These are phyloP conservation scores for Neogale vison DNA, from an alignment of 2,113 vertebrate species.

Conservation along the genomic window DNA sequence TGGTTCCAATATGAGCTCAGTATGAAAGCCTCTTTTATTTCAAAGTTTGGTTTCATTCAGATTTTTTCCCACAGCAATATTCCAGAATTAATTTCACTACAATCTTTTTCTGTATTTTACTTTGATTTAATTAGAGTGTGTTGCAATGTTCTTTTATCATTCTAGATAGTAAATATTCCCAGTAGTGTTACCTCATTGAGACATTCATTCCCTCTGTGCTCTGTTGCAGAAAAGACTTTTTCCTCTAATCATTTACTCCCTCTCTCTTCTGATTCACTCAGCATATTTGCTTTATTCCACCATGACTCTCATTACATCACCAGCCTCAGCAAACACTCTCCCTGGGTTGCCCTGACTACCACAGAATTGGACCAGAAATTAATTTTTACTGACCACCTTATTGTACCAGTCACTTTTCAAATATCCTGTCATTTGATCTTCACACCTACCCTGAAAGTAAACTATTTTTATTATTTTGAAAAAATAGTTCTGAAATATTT, in stretches of 20 bases:
- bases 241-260: background rate
- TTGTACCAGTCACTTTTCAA: background rate
- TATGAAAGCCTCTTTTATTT: conserved; percentile 24
- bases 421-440: conserved; percentile 31
- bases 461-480: conserved; percentile 41
- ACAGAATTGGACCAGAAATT: background rate
- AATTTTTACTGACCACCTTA: background rate
- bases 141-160: conserved; percentile 23
- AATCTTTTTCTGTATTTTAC: background rate
- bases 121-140: conserved; percentile 1
- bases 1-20: background rate
- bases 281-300: background rate
- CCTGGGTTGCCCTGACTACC: background rate
- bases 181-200: background rate
- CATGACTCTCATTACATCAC: background rate
- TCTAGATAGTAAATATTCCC: conserved; percentile 17
- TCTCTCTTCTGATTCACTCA: background rate
- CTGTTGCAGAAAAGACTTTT: background rate
- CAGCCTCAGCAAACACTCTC: background rate
- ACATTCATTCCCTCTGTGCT: background rate
- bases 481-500: conserved; percentile 42
- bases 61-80: background rate
- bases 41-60: background rate
- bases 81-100: background rate
- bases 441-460: background rate